phyloP scores from a whole-genome alignment of 2,888 invertebrate species.

The Torymus texanus region DNA sequence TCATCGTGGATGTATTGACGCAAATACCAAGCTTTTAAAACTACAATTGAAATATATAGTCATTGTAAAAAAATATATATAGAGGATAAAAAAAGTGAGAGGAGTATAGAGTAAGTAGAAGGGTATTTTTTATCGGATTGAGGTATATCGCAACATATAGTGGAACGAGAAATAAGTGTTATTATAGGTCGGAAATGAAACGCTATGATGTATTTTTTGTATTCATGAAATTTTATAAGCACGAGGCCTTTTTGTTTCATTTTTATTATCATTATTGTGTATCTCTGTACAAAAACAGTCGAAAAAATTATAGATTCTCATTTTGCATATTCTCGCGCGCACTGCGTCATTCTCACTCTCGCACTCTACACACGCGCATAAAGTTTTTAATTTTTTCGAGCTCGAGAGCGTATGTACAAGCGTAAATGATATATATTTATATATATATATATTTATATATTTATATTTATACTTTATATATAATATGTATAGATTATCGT shows the following conservation, averaged over 20 bases:
- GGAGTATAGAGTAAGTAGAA: not conserved
- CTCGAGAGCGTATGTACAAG: conserved; percentile 75
- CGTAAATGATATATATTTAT: conserved; percentile 67
- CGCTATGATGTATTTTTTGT: conserved; percentile 61
- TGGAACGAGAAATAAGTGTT: conserved; percentile 21
- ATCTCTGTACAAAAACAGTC: conserved; percentile 75
- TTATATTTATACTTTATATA: conserved; percentile 57
- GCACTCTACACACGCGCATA: conserved; percentile 61
- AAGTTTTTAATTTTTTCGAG: conserved; percentile 73
- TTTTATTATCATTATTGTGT: conserved; percentile 64
- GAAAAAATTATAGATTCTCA: conserved; percentile 74
- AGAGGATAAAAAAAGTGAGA: conserved; percentile 2
- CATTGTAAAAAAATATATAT: conserved; percentile 13
- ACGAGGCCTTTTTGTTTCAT: conserved; percentile 73
- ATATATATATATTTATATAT: conserved; percentile 62
- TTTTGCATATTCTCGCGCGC: conserved; percentile 50
- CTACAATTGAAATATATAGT: conserved; percentile 30
- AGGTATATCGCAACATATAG: conserved; percentile 6
- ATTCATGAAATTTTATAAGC: conserved; percentile 75
- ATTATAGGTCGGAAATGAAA: conserved; percentile 46
- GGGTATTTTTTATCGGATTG: not conserved
- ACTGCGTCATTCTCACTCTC: conserved; percentile 50
- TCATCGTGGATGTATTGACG: conserved; percentile 52
- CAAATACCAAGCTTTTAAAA: conserved; percentile 41
- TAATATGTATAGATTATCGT: conserved; percentile 61